Evolutionary conservation across 2,113 vertebrate species (phyloP).

Genomic region (western clawed frog (Xenopus tropicalis)): UCB_Xtro_10.0 CM004444.2:167709501-167710000

Average conservation of each 20-base stretch:
- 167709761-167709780: not conserved
- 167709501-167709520: no score
- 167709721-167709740: not conserved
- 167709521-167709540: no score
- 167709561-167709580: not conserved
- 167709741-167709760: no score
- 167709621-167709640: slow-evolving; percentile 37
- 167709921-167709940: no score
- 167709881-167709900: not conserved
- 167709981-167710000: no score
- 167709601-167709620: slow-evolving; percentile 35
- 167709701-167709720: not conserved
- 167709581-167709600: slow-evolving; percentile 34
- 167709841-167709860: no score
- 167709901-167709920: not conserved
- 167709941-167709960: no score
- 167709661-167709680: slow-evolving; percentile 2
- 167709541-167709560: not conserved
- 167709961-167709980: no score
- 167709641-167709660: not conserved
- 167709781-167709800: slow-evolving; percentile 39
- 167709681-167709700: not conserved
- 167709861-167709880: not conserved
- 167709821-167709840: no score
- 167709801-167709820: no score